Evolutionary conservation across 2,888 invertebrate species (phyloP).

Genomic region (Luffia ferchaultella): DNA sequence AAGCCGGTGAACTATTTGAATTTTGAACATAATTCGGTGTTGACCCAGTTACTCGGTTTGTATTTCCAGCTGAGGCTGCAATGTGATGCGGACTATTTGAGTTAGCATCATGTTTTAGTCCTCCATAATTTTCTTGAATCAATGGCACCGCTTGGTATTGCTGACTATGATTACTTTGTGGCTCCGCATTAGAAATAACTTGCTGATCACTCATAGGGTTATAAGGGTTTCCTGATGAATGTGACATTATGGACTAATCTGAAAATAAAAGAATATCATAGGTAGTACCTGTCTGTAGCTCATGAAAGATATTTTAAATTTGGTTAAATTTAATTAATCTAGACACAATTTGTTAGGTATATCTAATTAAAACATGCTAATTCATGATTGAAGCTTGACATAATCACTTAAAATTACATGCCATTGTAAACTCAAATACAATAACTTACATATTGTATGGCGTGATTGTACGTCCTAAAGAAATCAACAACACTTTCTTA

Average conservation of each 20-base stretch:
- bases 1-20: constrained; percentile 50
- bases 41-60: constrained; percentile 17
- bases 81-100: constrained; percentile 40
- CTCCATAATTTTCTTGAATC: constrained; percentile 35
- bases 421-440: constrained; percentile 8
- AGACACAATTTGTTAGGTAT: no score
- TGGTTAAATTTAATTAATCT: no score
- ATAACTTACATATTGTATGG: background rate
- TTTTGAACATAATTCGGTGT: constrained; percentile 43
- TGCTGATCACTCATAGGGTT: constrained; percentile 33
- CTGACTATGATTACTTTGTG: constrained; percentile 30
- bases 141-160: constrained; percentile 34
- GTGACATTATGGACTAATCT: constrained; percentile 57
- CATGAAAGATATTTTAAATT: no score
- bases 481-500: background rate
- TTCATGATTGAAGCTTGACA: constrained; percentile 45
- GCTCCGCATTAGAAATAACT: constrained; percentile 31
- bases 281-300: no score
- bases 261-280: constrained; percentile 28
- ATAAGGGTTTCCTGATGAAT: constrained; percentile 49
- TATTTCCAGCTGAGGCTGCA: constrained; percentile 20
- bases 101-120: constrained; percentile 43
- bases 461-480: background rate
- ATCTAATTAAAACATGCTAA: constrained; percentile 50
- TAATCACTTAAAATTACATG: constrained; percentile 47